phyloP scores from a whole-genome alignment of 2,888 invertebrate genomes.

The Drosophila lutescens region DNA sequence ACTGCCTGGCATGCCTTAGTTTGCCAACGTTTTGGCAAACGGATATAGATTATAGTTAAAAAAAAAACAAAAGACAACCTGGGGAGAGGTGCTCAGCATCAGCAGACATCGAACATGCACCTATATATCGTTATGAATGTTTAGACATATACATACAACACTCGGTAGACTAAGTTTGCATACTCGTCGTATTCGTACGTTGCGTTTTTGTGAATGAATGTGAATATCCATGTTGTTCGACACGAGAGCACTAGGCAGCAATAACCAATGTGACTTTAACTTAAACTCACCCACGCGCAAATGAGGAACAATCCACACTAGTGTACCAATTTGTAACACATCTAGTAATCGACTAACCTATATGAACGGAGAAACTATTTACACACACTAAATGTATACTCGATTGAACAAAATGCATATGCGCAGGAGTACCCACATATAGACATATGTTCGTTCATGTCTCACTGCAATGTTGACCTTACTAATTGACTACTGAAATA shows the following conservation, averaged over 20 bases:
- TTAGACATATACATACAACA: conserved; percentile 25
- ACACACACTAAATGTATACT: conserved; percentile 18
- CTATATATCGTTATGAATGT: conserved; percentile 56
- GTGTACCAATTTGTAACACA: conserved; percentile 59
- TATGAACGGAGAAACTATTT: conserved; percentile 40
- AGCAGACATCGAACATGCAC: conserved; percentile 52
- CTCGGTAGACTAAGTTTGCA: conserved; percentile 54
- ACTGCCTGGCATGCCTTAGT: conserved; percentile 69
- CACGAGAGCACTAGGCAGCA: conserved; percentile 34
- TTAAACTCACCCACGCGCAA: conserved; percentile 48
- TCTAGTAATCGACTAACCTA: conserved; percentile 55
- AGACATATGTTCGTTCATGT: conserved; percentile 38
- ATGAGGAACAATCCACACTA: conserved; percentile 58
- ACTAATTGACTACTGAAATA: conserved; percentile 55
- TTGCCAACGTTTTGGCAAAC: conserved; percentile 4
- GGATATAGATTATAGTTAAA: conserved; percentile 9
- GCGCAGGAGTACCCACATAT: conserved; percentile 7
- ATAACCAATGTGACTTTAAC: conserved; percentile 29
- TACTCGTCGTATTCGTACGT: conserved; percentile 46
- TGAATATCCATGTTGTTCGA: conserved; percentile 44
- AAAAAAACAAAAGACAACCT: conserved; percentile 48
- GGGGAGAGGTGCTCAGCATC: conserved; percentile 35
- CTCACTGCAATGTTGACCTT: conserved; percentile 71
- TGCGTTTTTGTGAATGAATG: conserved; percentile 49
- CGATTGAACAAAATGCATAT: conserved; percentile 26